Base-by-base conservation (phyloP, 2,113 vertebrate species). In the Hypomesus transpacificus region DNA sequence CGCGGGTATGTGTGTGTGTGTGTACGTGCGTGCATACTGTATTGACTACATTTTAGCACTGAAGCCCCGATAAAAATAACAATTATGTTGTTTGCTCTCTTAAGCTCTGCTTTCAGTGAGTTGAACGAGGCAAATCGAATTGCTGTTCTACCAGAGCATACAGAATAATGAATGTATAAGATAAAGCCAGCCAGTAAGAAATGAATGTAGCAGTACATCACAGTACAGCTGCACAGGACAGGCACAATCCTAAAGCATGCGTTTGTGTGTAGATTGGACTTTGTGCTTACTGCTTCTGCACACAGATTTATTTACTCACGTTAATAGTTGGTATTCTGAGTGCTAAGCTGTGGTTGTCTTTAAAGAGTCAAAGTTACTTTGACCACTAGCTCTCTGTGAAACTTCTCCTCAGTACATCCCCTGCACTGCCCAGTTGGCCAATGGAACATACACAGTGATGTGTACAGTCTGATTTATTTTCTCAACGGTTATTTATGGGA, bases 381-480 rank as follows among this genome's bases (percentile, higher is more conserved):
- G 39, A 46, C 39, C 9, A 46, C 8, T 0, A 46, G 7, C 39
- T 46, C 39, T 9, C 39, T 46, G 39, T 46, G 39, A 46, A 46
- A 46, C 7, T 13, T 46, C 8, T 11, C 22, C 26, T 59, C 22
- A 13, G 56, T 1, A 31, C 66, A 14, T 66, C 21, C 56, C 3
- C 61, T 69, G 60, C 26, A 77, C 58, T 57, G 24, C 53, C n/a
- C 21, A 53, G 58, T 5, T 56, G 50, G 50, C 63, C 63, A 39
- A 66, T 52, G 74, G n/a, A 68, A 75, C 21, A 78, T 28, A 74
- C 68, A 71, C 46, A 60, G 79, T 26, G 13, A 79, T 82, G 68
- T 87, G 82, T 78, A 74, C 77, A 87, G 76, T 75, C 80, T 72
- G 75, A 79, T 88, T 88, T 85, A 89, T 88, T 87, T 84, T 80